These are phyloP conservation scores for Tragelaphus imberbis DNA, from an alignment of 2,113 vertebrate species.

Conservation along the genomic window DNA sequence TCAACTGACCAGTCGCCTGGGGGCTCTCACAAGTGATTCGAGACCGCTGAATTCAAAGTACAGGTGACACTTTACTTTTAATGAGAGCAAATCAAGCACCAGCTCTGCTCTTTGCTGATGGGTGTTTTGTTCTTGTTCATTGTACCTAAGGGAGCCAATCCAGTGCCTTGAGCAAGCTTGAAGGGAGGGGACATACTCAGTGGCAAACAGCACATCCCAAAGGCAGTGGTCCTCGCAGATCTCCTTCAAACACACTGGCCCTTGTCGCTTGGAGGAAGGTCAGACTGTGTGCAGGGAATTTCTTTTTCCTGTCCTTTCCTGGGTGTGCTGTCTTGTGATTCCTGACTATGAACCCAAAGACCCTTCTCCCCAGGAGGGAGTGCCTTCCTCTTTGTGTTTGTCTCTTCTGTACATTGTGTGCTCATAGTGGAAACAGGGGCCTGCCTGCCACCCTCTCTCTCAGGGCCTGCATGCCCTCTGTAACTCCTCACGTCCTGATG, in stretches of 20 bases:
- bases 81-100: not conserved
- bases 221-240: not conserved
- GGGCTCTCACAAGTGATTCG: not conserved
- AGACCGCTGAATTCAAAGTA: not conserved
- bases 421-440: constrained; percentile 17
- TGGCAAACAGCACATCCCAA: not conserved
- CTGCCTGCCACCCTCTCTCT: not conserved
- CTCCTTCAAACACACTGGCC: not conserved
- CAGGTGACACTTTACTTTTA: not conserved
- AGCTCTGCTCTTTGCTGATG: not conserved
- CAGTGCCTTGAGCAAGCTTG: not conserved
- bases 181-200: not conserved
- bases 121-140: not conserved
- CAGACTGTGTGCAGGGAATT: not conserved
- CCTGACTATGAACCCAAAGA: constrained; percentile 40
- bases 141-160: too few relatives aligned
- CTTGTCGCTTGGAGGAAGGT: not conserved
- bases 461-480: constrained; percentile 43
- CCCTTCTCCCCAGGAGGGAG: not conserved
- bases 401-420: not conserved
- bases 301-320: not conserved
- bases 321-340: constrained; percentile 40
- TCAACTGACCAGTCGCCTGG: not conserved
- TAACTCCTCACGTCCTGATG: constrained; percentile 26
- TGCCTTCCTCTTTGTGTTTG: constrained; percentile 40